These are phyloP conservation scores for Sialis fuliginosa DNA, from an alignment of 2,888 invertebrate species.

Conservation along the genomic window DNA sequence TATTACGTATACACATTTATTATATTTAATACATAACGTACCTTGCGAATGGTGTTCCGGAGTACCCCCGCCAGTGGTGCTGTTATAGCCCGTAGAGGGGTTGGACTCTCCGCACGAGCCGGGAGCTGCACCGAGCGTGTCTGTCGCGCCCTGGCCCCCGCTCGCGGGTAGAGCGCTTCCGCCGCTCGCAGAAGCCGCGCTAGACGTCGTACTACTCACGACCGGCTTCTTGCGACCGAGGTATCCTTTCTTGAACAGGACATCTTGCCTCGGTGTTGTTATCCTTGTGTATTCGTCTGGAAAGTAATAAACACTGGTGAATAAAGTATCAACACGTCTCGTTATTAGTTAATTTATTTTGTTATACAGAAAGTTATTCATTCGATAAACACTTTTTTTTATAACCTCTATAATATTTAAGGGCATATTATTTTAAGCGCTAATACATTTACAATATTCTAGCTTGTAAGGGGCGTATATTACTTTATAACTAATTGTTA, in stretches of 20 bases:
- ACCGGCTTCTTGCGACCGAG: slow-evolving; percentile 32
- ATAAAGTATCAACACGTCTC: too few species aligned
- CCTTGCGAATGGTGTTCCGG: slow-evolving; percentile 21
- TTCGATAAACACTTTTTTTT: too few species aligned
- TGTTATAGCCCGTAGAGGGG: slow-evolving; percentile 4
- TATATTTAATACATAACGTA: background rate
- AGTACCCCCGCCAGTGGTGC: slow-evolving; percentile 22
- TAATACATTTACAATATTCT: too few species aligned
- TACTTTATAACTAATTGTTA: too few species aligned
- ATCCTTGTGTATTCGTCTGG: slow-evolving; percentile 51
- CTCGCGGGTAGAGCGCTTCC: slow-evolving; percentile 11
- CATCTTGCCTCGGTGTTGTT: slow-evolving; percentile 49
- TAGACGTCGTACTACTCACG: background rate
- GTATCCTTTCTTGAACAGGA: slow-evolving; percentile 51
- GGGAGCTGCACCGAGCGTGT: too few species aligned
- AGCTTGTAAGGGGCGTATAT: too few species aligned
- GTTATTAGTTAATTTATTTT: too few species aligned
- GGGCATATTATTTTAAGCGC: too few species aligned
- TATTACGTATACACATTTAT: too few species aligned
- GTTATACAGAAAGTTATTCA: too few species aligned
- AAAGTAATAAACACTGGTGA: slow-evolving; percentile 10
- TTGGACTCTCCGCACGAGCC: slow-evolving; percentile 4
- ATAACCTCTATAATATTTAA: too few species aligned
- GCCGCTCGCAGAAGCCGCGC: slow-evolving; percentile 9
- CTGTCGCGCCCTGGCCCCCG: background rate